Percentiles rank a stretch among this genome's conserved stretches.
phyloP scores from a whole-genome alignment of 1,140 invertebrate species.

The Drosophila nigromelanica region DNA sequence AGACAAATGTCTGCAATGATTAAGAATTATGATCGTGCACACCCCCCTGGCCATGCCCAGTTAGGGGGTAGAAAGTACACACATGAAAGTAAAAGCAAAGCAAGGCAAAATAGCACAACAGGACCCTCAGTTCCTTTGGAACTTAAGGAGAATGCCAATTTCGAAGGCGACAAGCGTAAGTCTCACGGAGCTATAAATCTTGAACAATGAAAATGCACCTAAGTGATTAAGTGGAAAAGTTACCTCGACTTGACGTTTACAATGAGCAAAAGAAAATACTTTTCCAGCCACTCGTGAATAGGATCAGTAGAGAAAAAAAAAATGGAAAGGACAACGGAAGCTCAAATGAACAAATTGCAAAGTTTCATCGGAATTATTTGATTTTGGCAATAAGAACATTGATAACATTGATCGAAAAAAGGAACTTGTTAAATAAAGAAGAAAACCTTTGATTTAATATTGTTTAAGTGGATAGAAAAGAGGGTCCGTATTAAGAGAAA shows the following conservation, averaged over 20 bases:
- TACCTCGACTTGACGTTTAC: constrained; percentile 30
- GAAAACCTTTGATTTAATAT: too few species aligned
- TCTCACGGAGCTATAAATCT: constrained; percentile 18
- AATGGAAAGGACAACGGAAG: neutral
- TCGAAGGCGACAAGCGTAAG: constrained; percentile 9
- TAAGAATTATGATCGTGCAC: constrained; percentile 53
- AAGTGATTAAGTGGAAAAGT: constrained; percentile 52
- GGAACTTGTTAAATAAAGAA: too few species aligned
- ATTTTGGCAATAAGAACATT: too few species aligned
- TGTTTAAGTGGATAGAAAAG: too few species aligned
- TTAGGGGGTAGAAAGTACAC: constrained; percentile 16
- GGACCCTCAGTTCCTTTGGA: neutral
- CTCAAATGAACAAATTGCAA: neutral
- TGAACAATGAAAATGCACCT: constrained; percentile 4
- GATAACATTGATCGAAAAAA: too few species aligned
- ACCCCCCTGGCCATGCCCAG: constrained; percentile 12
- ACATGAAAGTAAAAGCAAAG: constrained; percentile 3
- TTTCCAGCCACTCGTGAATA: neutral
- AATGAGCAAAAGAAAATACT: constrained; percentile 1
- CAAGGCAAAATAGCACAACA: neutral
- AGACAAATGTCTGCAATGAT: constrained; percentile 46
- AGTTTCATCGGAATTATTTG: too few species aligned
- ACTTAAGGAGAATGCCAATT: constrained; percentile 17
- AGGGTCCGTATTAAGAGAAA: too few species aligned
- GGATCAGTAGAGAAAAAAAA: too few species aligned